Percentiles rank a stretch among this genome's conserved stretches.
phyloP scores from a whole-genome alignment of 2,888 invertebrate species.

The Nysson spinosus region DNA sequence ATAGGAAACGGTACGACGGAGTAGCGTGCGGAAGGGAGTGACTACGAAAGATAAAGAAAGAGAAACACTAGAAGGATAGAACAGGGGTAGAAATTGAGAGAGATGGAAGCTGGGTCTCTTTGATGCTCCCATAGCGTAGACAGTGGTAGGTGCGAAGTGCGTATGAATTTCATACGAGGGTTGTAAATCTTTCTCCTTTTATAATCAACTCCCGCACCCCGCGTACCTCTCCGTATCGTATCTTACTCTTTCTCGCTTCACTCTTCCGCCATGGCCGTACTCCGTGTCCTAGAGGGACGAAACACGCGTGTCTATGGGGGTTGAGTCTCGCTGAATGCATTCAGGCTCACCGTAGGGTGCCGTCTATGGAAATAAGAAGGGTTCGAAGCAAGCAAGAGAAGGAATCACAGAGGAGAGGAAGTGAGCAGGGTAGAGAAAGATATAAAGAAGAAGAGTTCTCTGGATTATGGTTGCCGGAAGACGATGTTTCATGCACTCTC shows the following conservation, averaged over 20 bases:
- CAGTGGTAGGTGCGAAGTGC: slow-evolving; percentile 67
- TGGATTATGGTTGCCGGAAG: slow-evolving; percentile 50
- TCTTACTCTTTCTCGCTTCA: slow-evolving; percentile 15
- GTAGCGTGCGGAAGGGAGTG: neutral
- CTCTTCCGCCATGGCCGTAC: slow-evolving; percentile 15
- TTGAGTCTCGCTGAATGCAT: slow-evolving; percentile 58
- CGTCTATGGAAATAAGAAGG: slow-evolving; percentile 66
- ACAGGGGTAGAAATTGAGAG: slow-evolving; percentile 20
- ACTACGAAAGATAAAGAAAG: slow-evolving; percentile 11
- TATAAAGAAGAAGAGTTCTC: slow-evolving; percentile 26
- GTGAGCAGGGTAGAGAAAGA: slow-evolving; percentile 3
- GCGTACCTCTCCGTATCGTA: slow-evolving; percentile 7
- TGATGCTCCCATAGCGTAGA: slow-evolving; percentile 63
- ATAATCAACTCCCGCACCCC: slow-evolving; percentile 41
- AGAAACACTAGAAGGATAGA: slow-evolving; percentile 17
- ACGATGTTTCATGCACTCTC: slow-evolving; percentile 20
- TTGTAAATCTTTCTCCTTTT: slow-evolving; percentile 64
- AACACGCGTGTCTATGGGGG: slow-evolving; percentile 51
- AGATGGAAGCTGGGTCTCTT: slow-evolving; percentile 48
- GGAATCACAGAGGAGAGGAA: slow-evolving; percentile 35
- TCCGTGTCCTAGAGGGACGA: slow-evolving; percentile 41
- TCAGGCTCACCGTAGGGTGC: slow-evolving; percentile 60
- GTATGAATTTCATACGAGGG: slow-evolving; percentile 70
- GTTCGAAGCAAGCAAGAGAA: slow-evolving; percentile 47
- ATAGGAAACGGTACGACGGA: slow-evolving; percentile 13